Percentiles rank a stretch among this genome's conserved stretches.
phyloP scores from a whole-genome alignment of 2,113 vertebrate species.

The Arvicanthis niloticus region DNA sequence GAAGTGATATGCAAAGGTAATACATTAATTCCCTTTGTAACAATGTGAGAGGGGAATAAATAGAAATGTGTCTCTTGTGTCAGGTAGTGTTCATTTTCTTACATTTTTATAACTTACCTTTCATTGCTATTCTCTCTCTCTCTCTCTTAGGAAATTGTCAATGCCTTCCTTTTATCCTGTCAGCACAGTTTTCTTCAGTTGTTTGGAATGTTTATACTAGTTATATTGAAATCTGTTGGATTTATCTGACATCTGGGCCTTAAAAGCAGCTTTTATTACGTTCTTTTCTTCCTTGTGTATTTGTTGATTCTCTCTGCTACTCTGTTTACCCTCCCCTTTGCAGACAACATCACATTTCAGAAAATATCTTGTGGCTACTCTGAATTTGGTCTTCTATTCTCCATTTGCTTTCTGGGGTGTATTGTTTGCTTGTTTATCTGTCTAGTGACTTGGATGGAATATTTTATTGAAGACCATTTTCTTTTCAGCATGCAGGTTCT shows the following conservation, averaged over 20 bases:
- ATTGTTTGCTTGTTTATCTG: neutral
- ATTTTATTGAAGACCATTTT: neutral
- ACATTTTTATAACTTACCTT: neutral
- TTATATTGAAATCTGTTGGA: neutral
- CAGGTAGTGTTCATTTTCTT: neutral
- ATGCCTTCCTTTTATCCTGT: neutral
- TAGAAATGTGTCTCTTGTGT: neutral
- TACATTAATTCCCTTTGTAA: neutral
- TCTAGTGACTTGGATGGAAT: neutral
- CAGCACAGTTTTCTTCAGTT: neutral
- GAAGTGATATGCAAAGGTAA: neutral
- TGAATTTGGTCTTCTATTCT: neutral
- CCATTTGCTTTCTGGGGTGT: neutral
- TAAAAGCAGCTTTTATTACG: neutral
- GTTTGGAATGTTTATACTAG: neutral
- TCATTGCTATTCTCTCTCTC: neutral
- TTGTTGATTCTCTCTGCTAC: neutral
- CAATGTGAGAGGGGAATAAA: neutral
- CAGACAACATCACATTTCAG: neutral
- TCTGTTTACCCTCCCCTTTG: neutral
- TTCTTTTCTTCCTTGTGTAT: neutral
- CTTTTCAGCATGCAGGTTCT: neutral
- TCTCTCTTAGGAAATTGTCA: neutral
- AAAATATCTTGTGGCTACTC: neutral
- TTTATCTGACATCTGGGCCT: neutral